A percentile compares a stretch with the other conserved stretches of the same genome.
Evolutionary conservation across 2,113 vertebrate genomes (phyloP).

Genomic region (Ammodytes dubius): DNA sequence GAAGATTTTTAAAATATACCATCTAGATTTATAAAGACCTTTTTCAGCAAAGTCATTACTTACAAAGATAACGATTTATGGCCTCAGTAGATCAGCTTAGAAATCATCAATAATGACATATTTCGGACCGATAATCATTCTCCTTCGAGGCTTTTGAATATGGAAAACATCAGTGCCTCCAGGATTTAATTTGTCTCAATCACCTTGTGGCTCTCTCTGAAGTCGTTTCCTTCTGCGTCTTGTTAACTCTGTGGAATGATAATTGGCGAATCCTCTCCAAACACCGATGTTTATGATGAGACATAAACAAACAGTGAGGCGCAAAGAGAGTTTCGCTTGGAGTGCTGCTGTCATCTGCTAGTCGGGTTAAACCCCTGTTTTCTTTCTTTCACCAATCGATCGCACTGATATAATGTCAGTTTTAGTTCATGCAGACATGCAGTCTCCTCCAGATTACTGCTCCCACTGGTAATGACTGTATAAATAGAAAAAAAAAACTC

Average conservation of each 20-base stretch:
- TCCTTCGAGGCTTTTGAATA: neutral
- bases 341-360: slow-evolving; percentile 23
- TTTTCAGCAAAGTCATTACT: neutral
- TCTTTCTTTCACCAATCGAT: slow-evolving; percentile 11
- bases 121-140: slow-evolving; percentile 6
- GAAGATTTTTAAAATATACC: neutral
- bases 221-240: slow-evolving; percentile 27
- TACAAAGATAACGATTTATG: neutral
- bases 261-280: slow-evolving; percentile 72
- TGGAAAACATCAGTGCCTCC: neutral
- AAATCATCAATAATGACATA: slow-evolving; percentile 6
- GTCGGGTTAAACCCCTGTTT: slow-evolving; percentile 46
- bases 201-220: slow-evolving; percentile 45
- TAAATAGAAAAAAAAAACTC: slow-evolving; percentile 37
- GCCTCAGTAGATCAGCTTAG: neutral
- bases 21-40: neutral
- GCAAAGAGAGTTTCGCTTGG: slow-evolving; percentile 46
- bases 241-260: slow-evolving; percentile 65
- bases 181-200: slow-evolving; percentile 23
- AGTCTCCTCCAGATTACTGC: slow-evolving; percentile 74
- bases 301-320: slow-evolving; percentile 66
- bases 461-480: slow-evolving; percentile 38
- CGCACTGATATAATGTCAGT: slow-evolving; percentile 58
- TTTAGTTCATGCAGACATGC: slow-evolving; percentile 66
- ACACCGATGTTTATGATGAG: slow-evolving; percentile 66